Conservation (phyloP, 2,888 invertebrate species). For the Ophonus ardosiacus region DNA sequence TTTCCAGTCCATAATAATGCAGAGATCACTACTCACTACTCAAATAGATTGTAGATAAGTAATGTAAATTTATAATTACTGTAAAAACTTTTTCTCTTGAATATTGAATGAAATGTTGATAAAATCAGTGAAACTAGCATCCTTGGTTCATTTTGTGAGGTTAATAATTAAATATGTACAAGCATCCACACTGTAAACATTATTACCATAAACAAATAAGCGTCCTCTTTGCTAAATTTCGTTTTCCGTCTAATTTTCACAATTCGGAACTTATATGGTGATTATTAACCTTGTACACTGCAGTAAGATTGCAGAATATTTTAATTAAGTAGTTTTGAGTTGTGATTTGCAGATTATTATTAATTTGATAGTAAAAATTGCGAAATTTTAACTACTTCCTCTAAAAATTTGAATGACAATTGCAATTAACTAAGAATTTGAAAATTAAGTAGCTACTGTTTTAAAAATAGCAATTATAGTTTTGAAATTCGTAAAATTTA, state of each 20-base stretch:
- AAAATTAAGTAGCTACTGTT: slow-evolving; percentile 17
- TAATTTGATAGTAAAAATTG: slow-evolving; percentile 22
- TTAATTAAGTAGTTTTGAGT: slow-evolving; percentile 47
- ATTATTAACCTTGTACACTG: slow-evolving; percentile 24
- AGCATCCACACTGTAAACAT: slow-evolving; percentile 37
- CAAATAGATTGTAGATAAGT: slow-evolving; percentile 7
- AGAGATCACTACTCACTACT: neutral
- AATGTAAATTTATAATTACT: slow-evolving; percentile 51
- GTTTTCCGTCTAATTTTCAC: slow-evolving; percentile 18
- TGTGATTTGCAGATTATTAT: slow-evolving; percentile 43
- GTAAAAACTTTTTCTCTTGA: slow-evolving; percentile 27
- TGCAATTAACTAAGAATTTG: slow-evolving; percentile 19
- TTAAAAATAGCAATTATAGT: slow-evolving; percentile 1
- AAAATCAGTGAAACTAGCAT: slow-evolving; percentile 50
- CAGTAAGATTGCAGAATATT: slow-evolving; percentile 48
- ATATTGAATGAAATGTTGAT: slow-evolving; percentile 53
- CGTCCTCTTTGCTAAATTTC: slow-evolving; percentile 19
- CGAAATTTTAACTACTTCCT: slow-evolving; percentile 34
- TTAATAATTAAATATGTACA: slow-evolving; percentile 39
- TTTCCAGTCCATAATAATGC: neutral
- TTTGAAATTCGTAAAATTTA: slow-evolving; percentile 21
- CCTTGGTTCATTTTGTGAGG: slow-evolving; percentile 40
- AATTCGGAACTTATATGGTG: slow-evolving; percentile 41
- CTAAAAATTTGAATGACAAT: slow-evolving; percentile 11
- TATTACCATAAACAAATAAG: neutral